Evolutionary conservation across 2,888 invertebrate genomes (phyloP), one percentile per base, ranked within the genome.

Genomic region (Augochlorella aurata): DNA sequence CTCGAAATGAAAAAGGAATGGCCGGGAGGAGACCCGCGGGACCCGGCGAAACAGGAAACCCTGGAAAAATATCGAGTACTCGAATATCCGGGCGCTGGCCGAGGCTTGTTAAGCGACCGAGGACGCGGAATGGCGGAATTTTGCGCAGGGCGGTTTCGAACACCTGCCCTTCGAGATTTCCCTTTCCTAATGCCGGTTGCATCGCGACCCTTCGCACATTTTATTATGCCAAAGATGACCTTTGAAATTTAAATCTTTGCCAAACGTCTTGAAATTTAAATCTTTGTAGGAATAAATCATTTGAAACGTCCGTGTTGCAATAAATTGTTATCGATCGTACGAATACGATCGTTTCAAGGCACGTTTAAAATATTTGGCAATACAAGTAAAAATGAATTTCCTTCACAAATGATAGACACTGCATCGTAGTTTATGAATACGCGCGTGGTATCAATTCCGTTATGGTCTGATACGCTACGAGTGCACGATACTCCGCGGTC

Each of bases 1-100:
- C 47, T 68, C 21, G 67, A 69, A 52, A 73, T 18, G 54, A 47
- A 72, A 44, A 49, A 75, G 65, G 54, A 66, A 54, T 47, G 24
- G 67, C 24, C 58, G 12, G n/a, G 47, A 54, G 61, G 50, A 71
- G 10, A 66, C 58, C 7, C 58, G 24, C 24, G 58, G 24, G 24
- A 44, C 47, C 29, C 24, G 2, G 44, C 18, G 16, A 38, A 49
- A 47, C 47, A 24, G 67, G 47, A 67, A 67, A 47, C 47, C n/a
- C 24, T 68, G 67, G 67, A 68, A 68, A 44, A 63, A 63, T 44
- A 63, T 63, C 38, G 38, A 38, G 63, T 18, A 63, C 18, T 63
- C 29, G 63, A 63, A 63, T 63, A n/a, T 63, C 44, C 61, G 24
- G 2, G 4, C 63, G 10, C 44, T 63, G 16, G 8, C 10, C 63